Percentiles rank a stretch among this genome's conserved stretches.
These are phyloP conservation scores for Iphiclides podalirius DNA, from an alignment of 2,888 invertebrate species.

Conservation along the genomic window DNA sequence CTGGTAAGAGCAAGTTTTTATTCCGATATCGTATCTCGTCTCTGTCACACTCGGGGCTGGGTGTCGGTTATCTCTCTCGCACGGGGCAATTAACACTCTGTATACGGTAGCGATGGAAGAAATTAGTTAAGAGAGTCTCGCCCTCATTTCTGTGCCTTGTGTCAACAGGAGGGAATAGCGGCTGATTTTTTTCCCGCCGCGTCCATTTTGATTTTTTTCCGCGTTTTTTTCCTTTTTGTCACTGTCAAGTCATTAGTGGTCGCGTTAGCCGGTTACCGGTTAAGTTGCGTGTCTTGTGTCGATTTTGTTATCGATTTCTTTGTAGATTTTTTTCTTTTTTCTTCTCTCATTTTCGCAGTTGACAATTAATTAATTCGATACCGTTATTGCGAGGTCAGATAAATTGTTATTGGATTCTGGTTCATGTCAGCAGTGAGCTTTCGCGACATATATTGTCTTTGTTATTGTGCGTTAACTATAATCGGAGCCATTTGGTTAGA, in stretches of 20 bases:
- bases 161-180: slow-evolving; percentile 21
- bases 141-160: slow-evolving; percentile 51
- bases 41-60: slow-evolving; percentile 31
- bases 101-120: slow-evolving; percentile 73
- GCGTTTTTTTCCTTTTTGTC: slow-evolving; percentile 24
- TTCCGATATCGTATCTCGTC: slow-evolving; percentile 45
- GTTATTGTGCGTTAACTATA: too few species aligned
- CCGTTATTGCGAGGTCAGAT: slow-evolving; percentile 8
- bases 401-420: too few species aligned
- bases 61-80: slow-evolving; percentile 37
- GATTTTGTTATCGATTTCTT: slow-evolving; percentile 16
- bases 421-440: too few species aligned
- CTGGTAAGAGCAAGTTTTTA: slow-evolving; percentile 64
- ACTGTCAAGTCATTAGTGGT: slow-evolving; percentile 30
- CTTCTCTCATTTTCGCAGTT: neutral
- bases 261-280: slow-evolving; percentile 22
- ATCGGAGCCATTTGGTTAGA: too few species aligned
- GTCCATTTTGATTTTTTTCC: slow-evolving; percentile 22
- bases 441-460: too few species aligned
- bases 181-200: slow-evolving; percentile 20
- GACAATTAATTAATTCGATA: slow-evolving; percentile 23
- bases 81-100: slow-evolving; percentile 68
- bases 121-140: slow-evolving; percentile 68
- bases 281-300: slow-evolving; percentile 23
- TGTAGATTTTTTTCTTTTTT: slow-evolving; percentile 12